Evolutionary conservation across 2,113 vertebrate genomes (phyloP).

Genomic region (Scortum barcoo): DNA sequence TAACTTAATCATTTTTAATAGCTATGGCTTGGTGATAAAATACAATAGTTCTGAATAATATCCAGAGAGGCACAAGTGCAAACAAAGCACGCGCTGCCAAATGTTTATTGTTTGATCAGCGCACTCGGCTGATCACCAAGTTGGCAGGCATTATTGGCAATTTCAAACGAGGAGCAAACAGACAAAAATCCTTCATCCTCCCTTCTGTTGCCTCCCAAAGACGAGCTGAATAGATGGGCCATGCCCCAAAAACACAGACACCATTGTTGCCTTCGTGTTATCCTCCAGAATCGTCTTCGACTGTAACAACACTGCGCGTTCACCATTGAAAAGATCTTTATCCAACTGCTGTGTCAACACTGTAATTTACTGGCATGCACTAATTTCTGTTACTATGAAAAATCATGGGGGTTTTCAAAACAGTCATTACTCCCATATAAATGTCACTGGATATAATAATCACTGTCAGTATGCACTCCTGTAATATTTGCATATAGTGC

Average conservation of each 20-base stretch:
- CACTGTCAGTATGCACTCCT: background rate
- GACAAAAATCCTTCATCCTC: conserved; percentile 60
- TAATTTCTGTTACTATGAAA: background rate
- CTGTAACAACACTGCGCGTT: conserved; percentile 1
- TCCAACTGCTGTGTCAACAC: background rate
- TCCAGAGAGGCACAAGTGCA: conserved; percentile 1
- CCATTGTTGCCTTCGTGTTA: conserved; percentile 46
- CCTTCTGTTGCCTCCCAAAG: conserved; percentile 48
- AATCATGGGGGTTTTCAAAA: background rate
- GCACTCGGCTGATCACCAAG: conserved; percentile 18
- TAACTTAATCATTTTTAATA: background rate
- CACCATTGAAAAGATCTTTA: background rate
- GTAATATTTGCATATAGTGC: background rate
- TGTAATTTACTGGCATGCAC: background rate
- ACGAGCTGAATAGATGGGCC: conserved; percentile 30
- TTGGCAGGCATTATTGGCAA: conserved; percentile 28
- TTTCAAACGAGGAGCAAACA: conserved; percentile 24
- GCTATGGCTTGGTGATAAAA: background rate
- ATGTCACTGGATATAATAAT: background rate
- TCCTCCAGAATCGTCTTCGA: conserved; percentile 5
- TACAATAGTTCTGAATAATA: background rate
- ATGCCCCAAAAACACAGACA: conserved; percentile 54
- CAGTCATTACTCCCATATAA: background rate
- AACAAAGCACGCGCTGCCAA: conserved; percentile 27
- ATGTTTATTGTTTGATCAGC: conserved; percentile 50